Conservation (phyloP, 2,113 vertebrate species). For the Eclectus roratus region DNA sequence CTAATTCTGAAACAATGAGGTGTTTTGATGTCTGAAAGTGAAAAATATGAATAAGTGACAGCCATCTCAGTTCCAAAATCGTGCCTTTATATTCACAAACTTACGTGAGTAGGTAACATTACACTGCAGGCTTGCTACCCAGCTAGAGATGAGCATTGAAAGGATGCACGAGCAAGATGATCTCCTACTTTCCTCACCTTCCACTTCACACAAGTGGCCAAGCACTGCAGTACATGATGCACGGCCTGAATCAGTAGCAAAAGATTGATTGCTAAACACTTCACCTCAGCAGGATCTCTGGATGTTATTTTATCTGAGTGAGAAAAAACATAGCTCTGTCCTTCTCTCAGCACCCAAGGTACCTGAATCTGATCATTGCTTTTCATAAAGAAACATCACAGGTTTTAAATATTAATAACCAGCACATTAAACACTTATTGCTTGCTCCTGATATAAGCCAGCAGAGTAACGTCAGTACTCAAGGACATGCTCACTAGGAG, state of each 20-base stretch:
- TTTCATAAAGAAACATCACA: not conserved
- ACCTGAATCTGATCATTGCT: not conserved
- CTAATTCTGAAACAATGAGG: not conserved
- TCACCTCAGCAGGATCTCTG: not conserved
- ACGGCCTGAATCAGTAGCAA: not conserved
- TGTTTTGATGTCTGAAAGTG: not conserved
- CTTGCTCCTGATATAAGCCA: not conserved
- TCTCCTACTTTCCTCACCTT: not conserved
- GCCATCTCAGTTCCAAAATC: not conserved
- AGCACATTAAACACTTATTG: not conserved
- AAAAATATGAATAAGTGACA: not conserved
- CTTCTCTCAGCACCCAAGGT: not conserved
- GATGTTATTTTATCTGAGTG: not conserved
- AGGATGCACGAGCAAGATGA: not conserved
- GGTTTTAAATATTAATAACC: not conserved
- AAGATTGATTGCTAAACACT: not conserved
- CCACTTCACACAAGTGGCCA: not conserved
- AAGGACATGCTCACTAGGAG: accelerated
- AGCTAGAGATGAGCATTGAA: not conserved
- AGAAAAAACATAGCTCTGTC: not conserved
- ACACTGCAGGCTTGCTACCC: not conserved
- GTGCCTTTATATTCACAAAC: not conserved
- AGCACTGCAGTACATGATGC: not conserved
- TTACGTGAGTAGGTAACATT: accelerated
- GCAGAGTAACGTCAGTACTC: not conserved